Evolutionary conservation across 2,888 invertebrate species (phyloP).

Genomic region (Sarcophaga subvicina): DNA sequence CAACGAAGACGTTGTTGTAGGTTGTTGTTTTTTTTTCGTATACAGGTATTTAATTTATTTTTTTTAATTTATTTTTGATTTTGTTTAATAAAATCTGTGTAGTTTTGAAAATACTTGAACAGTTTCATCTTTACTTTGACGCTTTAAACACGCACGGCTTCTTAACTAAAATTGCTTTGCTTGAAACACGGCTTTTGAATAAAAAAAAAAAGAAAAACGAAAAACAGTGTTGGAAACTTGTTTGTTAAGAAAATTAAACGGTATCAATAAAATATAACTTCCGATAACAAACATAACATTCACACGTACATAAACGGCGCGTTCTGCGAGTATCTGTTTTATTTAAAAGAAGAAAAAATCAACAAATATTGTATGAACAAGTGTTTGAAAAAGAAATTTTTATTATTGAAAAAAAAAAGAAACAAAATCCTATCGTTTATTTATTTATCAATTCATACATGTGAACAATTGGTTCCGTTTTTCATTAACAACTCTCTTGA

Average conservation of each 20-base stretch:
- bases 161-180: constrained; percentile 8
- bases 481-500: not conserved
- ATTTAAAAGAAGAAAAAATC: not conserved
- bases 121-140: constrained; percentile 67
- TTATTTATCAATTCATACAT: not conserved
- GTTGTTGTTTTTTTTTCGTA: constrained; percentile 21
- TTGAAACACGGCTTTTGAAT: constrained; percentile 4
- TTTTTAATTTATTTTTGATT: not conserved
- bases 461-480: constrained; percentile 5
- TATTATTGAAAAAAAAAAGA: not conserved
- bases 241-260: not conserved
- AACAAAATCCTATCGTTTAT: not conserved
- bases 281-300: not conserved
- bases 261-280: constrained; percentile 10
- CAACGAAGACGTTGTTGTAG: constrained; percentile 21
- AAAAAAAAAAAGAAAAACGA: constrained; percentile 3
- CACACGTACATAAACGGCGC: not conserved
- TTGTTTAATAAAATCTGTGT: constrained; percentile 62
- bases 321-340: not conserved
- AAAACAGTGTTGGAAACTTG: too few species aligned
- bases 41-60: not conserved
- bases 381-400: constrained; percentile 24
- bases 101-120: constrained; percentile 56
- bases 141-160: constrained; percentile 49
- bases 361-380: constrained; percentile 36